Base-by-base conservation (phyloP, 1,140 invertebrate species). In the Drosophila paulistorum region DNA sequence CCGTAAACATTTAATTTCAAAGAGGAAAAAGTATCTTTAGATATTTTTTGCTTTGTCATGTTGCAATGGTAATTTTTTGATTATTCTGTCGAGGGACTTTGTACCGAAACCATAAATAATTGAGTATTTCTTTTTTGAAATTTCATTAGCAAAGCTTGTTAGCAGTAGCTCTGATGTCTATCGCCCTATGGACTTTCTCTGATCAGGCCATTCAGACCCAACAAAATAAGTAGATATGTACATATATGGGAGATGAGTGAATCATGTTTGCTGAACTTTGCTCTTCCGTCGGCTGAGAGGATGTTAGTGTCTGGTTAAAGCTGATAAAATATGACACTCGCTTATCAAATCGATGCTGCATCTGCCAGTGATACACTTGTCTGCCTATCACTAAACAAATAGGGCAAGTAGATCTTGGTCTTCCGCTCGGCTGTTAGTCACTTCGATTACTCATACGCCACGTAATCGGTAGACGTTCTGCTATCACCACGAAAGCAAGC, bases 381-480 rank as follows among this genome's bases (percentile, higher is more conserved):
- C 3, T 14, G 4, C 13, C n/a, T 14, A 48, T n/a, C 54, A 35
- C 26, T 14, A n/a, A 7, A 33, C 54, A 69, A 41, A 76, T 35
- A 58, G 63, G 54, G 23, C 9, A 42, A 26, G 11, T n/a, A 9
- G 41, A 37, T 48, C 70, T 61, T 45, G 26, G 57, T 30, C 60
- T 70, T 45, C 13, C 60, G 45, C 68, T 74, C 1, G 30, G 70
- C 65, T 70, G 57, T 68, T 68, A 67, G 61, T 59, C 69, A 68
- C 45, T 39, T 60, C n/a, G 62, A 75, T 87, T 87, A 87, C 70
- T 87, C 83, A 87, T 84, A 81, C 77, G 84, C 77, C 84, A 80
- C 77, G 84, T 80, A 89, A 87, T 69, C 79, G 45, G 30, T 14
- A 30, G 37, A 42, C 30, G 26, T 9, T 51, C 7, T 48, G 45